These are phyloP conservation scores for Acanthopagrus latus DNA, from an alignment of 2,797 vertebrate genomes.

Conservation along the genomic window DNA sequence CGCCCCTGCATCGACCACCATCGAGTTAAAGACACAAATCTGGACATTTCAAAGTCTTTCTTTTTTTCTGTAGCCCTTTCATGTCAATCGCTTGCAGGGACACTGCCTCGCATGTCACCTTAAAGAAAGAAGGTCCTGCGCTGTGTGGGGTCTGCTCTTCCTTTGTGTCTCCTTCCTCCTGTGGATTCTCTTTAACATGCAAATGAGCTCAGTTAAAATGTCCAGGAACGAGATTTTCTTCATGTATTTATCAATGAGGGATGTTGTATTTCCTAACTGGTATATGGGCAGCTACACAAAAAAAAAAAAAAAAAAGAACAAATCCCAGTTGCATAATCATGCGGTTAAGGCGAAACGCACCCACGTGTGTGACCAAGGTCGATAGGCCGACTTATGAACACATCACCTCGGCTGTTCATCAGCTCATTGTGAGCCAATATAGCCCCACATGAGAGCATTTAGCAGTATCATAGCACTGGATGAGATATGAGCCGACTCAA, in stretches of 20 bases:
- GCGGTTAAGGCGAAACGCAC: not conserved
- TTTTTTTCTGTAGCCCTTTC: not conserved
- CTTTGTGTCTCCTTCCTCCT: not conserved
- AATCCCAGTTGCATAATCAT: not conserved
- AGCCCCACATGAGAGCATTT: conserved; percentile 49
- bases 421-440: conserved; percentile 30
- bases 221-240: not conserved
- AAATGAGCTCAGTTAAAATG: not conserved
- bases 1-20: conserved; percentile 11
- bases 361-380: conserved; percentile 1
- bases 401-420: conserved; percentile 47
- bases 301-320: not conserved
- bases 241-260: not conserved
- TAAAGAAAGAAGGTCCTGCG: too few relatives aligned
- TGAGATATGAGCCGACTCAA: conserved; percentile 52
- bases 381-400: conserved; percentile 34
- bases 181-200: not conserved
- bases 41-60: conserved; percentile 5
- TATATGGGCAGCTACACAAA: not conserved
- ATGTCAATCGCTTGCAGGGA: not conserved
- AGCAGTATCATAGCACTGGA: conserved; percentile 34
- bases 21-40: conserved; percentile 37
- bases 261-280: accelerated
- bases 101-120: too few relatives aligned
- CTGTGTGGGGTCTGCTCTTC: not conserved